These are phyloP conservation scores for Metridium senile DNA, from an alignment of 92 coral and sea anemone species.

Conservation along the genomic window DNA sequence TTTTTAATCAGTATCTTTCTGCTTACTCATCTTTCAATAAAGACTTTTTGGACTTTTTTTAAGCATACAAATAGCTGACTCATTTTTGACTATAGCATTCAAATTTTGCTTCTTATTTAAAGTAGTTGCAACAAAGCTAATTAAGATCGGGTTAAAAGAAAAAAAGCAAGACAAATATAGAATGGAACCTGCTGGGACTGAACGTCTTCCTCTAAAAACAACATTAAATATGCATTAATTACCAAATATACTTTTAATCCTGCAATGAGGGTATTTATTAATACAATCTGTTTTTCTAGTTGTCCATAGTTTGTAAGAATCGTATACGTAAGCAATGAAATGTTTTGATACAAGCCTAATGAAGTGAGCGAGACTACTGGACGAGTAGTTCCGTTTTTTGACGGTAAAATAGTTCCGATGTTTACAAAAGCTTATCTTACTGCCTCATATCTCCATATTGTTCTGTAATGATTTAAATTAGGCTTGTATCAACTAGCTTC, in stretches of 20 bases:
- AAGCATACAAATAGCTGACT: too few relatives aligned
- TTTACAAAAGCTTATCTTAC: neutral
- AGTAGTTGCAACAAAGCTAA: neutral
- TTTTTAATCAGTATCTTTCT: neutral
- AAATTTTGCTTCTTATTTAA: neutral
- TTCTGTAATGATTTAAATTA: neutral
- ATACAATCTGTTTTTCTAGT: neutral
- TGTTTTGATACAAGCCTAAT: neutral
- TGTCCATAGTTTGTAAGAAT: neutral
- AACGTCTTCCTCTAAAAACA: neutral
- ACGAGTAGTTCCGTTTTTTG: neutral
- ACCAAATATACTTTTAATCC: neutral
- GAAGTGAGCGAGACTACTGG: neutral
- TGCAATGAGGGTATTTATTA: neutral
- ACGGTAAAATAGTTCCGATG: slow-evolving; percentile 5
- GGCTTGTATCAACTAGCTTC: neutral
- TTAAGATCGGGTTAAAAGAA: neutral
- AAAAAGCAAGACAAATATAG: neutral
- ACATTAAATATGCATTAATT: neutral
- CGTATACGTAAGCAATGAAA: neutral
- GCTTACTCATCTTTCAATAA: neutral
- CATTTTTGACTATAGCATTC: neutral
- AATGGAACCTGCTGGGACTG: neutral
- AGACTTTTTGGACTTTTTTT: too few relatives aligned
- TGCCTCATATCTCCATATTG: neutral